These are phyloP conservation scores for Garrulus glandarius DNA, from an alignment of 2,797 vertebrate genomes.

Conservation along the genomic window DNA sequence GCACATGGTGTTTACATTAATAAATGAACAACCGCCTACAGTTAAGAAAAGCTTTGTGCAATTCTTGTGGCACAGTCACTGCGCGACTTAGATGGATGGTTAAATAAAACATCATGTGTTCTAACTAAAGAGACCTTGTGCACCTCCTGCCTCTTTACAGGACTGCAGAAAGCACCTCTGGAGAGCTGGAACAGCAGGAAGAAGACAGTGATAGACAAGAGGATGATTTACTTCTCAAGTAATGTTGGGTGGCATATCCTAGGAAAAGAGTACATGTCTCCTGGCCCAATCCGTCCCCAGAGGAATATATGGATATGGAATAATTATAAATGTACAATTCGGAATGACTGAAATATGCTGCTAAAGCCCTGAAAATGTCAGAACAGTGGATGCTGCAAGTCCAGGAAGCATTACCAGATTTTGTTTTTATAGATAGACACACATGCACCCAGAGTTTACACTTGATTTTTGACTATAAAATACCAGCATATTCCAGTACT, in stretches of 20 bases:
- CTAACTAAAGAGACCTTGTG: neutral
- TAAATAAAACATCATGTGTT: neutral
- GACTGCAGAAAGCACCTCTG: neutral
- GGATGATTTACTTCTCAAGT: neutral
- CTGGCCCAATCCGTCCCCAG: neutral
- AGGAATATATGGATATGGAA: neutral
- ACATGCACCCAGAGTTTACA: neutral
- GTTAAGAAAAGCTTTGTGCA: constrained; percentile 67
- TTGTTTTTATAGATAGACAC: neutral
- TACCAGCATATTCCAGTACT: neutral
- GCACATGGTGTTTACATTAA: constrained; percentile 78
- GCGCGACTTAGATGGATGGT: neutral
- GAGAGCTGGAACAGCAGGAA: neutral
- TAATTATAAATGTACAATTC: neutral
- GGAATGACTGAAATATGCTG: neutral
- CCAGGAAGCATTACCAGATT: neutral
- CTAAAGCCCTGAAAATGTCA: neutral
- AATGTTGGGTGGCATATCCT: neutral
- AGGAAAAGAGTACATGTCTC: neutral
- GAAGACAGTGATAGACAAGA: neutral
- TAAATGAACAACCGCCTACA: constrained; percentile 76
- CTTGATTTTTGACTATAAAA: neutral
- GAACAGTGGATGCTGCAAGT: neutral
- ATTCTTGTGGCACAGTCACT: constrained; percentile 40
- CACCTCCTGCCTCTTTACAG: neutral